Conservation (phyloP, 2,797 vertebrate genomes). For the Danio kyathit region DNA sequence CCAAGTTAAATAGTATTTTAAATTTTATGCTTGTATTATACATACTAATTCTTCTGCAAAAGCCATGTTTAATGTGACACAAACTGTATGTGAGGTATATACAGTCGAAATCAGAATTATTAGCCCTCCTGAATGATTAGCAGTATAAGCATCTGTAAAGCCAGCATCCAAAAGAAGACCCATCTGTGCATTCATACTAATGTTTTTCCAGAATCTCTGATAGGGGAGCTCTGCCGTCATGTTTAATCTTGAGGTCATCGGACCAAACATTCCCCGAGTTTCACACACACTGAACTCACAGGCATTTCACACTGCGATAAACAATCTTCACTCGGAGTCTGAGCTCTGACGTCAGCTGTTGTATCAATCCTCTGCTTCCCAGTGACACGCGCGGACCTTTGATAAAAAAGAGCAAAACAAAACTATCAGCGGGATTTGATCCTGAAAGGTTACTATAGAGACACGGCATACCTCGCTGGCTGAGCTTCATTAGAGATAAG, state of each 20-base stretch:
- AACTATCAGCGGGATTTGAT: constrained; percentile 40
- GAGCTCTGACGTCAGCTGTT: constrained; percentile 71
- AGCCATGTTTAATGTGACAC: background rate
- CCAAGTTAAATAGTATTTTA: too few species aligned
- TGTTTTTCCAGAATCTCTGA: background rate
- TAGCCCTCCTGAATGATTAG: too few species aligned
- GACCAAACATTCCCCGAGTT: constrained; percentile 59
- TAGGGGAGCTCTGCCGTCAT: constrained; percentile 1
- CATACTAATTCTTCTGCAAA: too few species aligned
- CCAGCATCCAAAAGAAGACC: background rate
- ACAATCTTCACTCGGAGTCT: constrained; percentile 71
- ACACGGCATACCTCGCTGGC: constrained; percentile 52
- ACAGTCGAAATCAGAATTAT: too few species aligned
- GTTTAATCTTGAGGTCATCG: constrained; percentile 56
- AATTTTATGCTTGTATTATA: too few species aligned
- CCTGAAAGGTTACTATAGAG: constrained; percentile 67
- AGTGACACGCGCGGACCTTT: constrained; percentile 59
- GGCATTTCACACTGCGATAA: constrained; percentile 68
- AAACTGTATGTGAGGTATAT: background rate
- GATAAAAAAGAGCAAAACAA: constrained; percentile 38
- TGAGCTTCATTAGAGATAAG: constrained; percentile 21
- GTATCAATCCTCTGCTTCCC: constrained; percentile 68
- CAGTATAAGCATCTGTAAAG: background rate
- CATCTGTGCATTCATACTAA: constrained; percentile 7
- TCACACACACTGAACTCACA: constrained; percentile 32